These are phyloP conservation scores for Lepisosteus oculatus DNA, from an alignment of 2,113 vertebrate species.

Conservation along the genomic window DNA sequence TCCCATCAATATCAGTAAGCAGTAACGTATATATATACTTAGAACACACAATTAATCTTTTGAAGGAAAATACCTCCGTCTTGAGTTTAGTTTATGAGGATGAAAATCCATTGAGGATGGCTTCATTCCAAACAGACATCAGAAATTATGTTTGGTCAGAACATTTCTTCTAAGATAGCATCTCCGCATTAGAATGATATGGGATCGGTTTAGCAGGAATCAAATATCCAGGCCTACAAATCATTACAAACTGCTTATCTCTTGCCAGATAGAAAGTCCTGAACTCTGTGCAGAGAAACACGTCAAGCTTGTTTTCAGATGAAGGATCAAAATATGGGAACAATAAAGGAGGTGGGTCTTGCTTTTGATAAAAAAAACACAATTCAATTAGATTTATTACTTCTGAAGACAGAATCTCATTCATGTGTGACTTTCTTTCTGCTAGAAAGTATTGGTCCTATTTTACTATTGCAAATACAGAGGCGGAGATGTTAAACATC, in stretches of 20 bases:
- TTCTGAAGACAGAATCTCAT: conserved; percentile 31
- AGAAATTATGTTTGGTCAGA: conserved; percentile 53
- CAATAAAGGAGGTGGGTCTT: conserved; percentile 34
- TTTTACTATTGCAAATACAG: too few species aligned
- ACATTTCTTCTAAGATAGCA: conserved; percentile 62
- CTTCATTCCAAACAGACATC: conserved; percentile 40
- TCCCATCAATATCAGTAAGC: conserved; percentile 26
- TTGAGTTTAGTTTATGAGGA: conserved; percentile 46
- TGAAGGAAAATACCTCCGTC: conserved; percentile 49
- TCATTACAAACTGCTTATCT: conserved; percentile 52
- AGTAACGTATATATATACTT: conserved; percentile 33
- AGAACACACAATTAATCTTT: conserved; percentile 44
- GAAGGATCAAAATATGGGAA: conserved; percentile 36
- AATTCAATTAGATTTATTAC: conserved; percentile 27
- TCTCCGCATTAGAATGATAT: conserved; percentile 52
- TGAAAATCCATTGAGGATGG: conserved; percentile 44
- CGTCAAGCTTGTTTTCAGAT: conserved; percentile 24
- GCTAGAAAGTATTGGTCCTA: too few species aligned
- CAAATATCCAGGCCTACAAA: conserved; percentile 57
- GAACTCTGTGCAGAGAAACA: conserved; percentile 39
- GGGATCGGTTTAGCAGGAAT: conserved; percentile 52
- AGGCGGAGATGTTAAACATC: too few species aligned
- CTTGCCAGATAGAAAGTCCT: conserved; percentile 50
- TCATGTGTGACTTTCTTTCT: conserved; percentile 8
- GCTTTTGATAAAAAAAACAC: conserved; percentile 36